These are phyloP conservation scores for Diogma glabrata DNA, from an alignment of 2,888 invertebrate species.

Conservation along the genomic window DNA sequence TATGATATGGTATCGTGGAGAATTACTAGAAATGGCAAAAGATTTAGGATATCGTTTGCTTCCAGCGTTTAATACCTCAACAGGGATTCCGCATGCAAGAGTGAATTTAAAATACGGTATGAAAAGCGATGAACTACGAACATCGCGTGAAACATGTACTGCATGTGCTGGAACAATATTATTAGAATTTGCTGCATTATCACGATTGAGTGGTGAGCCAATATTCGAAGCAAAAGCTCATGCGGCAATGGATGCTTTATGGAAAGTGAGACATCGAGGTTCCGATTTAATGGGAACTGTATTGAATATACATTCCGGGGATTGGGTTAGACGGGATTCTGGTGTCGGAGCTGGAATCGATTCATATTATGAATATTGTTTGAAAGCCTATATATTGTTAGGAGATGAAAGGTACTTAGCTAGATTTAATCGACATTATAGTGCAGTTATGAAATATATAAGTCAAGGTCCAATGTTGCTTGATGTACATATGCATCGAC, in stretches of 20 bases:
- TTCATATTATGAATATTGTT: slow-evolving; percentile 96
- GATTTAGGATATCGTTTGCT: slow-evolving; percentile 84
- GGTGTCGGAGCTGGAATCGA: slow-evolving; percentile 99
- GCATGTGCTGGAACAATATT: slow-evolving; percentile 98
- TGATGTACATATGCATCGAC: slow-evolving; percentile 93
- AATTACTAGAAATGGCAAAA: slow-evolving; percentile 79
- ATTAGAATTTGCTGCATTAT: slow-evolving; percentile 92
- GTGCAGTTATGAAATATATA: slow-evolving; percentile 93
- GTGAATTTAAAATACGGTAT: slow-evolving; percentile 74
- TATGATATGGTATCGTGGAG: slow-evolving; percentile 76
- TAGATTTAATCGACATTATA: slow-evolving; percentile 90
- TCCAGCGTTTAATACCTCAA: slow-evolving; percentile 97
- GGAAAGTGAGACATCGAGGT: slow-evolving; percentile 83
- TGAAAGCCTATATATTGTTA: slow-evolving; percentile 93
- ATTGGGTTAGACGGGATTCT: slow-evolving; percentile 93
- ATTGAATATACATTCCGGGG: slow-evolving; percentile 93
- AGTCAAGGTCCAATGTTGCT: slow-evolving; percentile 90
- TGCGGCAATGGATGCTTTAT: slow-evolving; percentile 91
- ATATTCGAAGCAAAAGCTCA: slow-evolving; percentile 91
- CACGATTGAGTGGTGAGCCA: slow-evolving; percentile 81
- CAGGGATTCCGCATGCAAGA: slow-evolving; percentile 93
- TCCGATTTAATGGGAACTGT: slow-evolving; percentile 94
- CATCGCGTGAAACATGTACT: slow-evolving; percentile 86
- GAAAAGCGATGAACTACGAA: slow-evolving; percentile 58
- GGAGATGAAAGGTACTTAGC: slow-evolving; percentile 89